These are phyloP conservation scores for Bothrops jararaca DNA, from an alignment of 2,113 vertebrate genomes.

Conservation along the genomic window DNA sequence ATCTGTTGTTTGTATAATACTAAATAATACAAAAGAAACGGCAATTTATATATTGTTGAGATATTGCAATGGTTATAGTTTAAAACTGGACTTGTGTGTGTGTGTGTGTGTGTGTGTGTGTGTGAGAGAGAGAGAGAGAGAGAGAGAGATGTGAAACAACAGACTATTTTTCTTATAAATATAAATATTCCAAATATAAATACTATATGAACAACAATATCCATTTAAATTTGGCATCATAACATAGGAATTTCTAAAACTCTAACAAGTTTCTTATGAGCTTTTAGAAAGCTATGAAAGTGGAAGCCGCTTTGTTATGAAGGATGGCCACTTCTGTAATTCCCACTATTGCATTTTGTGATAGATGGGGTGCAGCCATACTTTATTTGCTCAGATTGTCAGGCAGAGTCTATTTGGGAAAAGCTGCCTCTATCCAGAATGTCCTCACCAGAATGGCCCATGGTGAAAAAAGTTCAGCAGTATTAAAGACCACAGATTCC, in stretches of 20 bases:
- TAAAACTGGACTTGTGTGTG: background rate
- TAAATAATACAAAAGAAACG: background rate
- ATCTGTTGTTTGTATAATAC: conserved; percentile 38
- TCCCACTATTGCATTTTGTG: background rate
- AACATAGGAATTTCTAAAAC: background rate
- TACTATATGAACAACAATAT: background rate
- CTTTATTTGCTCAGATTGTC: background rate
- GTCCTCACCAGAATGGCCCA: background rate
- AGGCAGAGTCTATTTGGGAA: background rate
- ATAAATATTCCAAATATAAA: background rate
- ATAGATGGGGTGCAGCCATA: background rate
- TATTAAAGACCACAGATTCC: background rate
- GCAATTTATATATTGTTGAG: conserved; percentile 6
- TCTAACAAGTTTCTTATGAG: background rate
- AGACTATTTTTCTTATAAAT: background rate
- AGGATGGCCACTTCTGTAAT: background rate
- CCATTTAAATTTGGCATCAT: background rate
- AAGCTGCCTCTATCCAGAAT: background rate
- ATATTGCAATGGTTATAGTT: background rate
- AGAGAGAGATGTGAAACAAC: conserved; percentile 23
- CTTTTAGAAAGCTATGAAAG: background rate
- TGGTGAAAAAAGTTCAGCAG: background rate
- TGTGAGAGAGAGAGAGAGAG: too few species aligned
- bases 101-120: background rate
- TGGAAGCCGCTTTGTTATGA: background rate